Base-by-base conservation (phyloP, 2,888 invertebrate genomes). In the Trimorus sp. region DNA sequence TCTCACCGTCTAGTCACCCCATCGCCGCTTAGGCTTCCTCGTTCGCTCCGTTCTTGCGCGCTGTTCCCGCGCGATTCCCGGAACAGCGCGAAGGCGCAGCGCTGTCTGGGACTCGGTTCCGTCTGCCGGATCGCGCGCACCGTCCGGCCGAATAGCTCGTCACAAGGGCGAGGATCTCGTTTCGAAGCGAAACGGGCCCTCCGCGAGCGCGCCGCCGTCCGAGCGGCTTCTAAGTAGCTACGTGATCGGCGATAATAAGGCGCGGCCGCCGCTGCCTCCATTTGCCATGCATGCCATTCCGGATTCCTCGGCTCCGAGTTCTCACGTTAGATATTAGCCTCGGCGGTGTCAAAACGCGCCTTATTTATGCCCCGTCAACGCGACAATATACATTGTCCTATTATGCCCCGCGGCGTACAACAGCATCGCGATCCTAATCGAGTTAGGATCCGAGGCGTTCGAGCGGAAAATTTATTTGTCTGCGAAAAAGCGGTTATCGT, bases 241-340 rank as follows among this genome's bases (percentile, higher is more conserved):
- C 91, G 91, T 91, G 91, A 91, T 91, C 91, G 89, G 90, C 88
- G 90, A 89, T 90, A 90, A 91, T 91, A 91, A 91, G 90, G 88
- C 88, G 86, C 63, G 62, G 54, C 70, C 60, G 26, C 62, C 59
- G 74, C 71, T 73, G 56, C 49, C 42, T 66, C 70, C 63, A 63
- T 77, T 77, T 70, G 77, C 77, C 77, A 70, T 70, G 77, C 69
- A 77, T 70, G 63, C 62, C 70, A 60, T 68, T 59, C 53, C 59
- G 58, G 65, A 74, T 66, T 68, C 66, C 38, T 36, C 56, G 54
- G 66, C 75, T 53, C 37, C 51, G 11, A 26, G 59, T 65, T 68
- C 59, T 68, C 60, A 54, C 59, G 59, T 60, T 60, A 59, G 37
- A 1, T 26, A 74, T 74, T 66, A 74, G 60, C 66, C 12, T 16